Evolutionary conservation across 64 coral and sea anemone species (phyloP), one percentile per base, ranked within the genome.

Genomic region (Astreopora myriophthalma): DNA sequence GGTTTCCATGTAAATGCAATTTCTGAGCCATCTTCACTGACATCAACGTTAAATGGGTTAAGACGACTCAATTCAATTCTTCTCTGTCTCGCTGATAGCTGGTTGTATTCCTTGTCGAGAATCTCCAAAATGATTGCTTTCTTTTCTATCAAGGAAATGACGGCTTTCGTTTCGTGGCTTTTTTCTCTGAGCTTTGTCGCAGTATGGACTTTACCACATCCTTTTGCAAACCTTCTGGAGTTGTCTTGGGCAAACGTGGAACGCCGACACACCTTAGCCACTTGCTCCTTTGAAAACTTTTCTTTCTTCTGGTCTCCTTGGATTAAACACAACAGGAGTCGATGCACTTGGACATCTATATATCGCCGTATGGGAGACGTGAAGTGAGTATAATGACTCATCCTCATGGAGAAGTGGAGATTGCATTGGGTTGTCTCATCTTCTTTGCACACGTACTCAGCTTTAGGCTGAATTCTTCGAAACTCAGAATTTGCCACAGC

Each of bases 281-380:
- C 66, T 19, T 92, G 76, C 0, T 94, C 78, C 66, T 71, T 71
- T 8, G 48, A 34, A 22, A 32, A 36, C 37, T 34, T 22, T 4
- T 40, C 13, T 33, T 24, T 39, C 14, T 3, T 33, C 17, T 10
- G 28, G 27, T 30, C 6, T 13, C 76, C 19, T 4, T 10, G 5
- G 16, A 28, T 78, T 6, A 68, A 32, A 73, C 1, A 8, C 19
- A 80, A 35, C 1, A 88, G 19, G 9, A 82, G 29, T 52, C 96
- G 88, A 55, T 98, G 96, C 8, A 98, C 93, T 29, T 87, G 55
- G 57, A 98, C 92, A 62, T 98, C 96, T 19, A 91, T 68, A 36
- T 95, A 98, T 3, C 93, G 93, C 17, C 96, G 83, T 30, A 98
- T 98, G 5, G 96, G 96, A 44, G 96, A 98, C 3, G 96, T 98